Evolutionary conservation across 53 echinoderm and acorn worm species (phyloP).

Genomic region (Patiria pectinifera): DNA sequence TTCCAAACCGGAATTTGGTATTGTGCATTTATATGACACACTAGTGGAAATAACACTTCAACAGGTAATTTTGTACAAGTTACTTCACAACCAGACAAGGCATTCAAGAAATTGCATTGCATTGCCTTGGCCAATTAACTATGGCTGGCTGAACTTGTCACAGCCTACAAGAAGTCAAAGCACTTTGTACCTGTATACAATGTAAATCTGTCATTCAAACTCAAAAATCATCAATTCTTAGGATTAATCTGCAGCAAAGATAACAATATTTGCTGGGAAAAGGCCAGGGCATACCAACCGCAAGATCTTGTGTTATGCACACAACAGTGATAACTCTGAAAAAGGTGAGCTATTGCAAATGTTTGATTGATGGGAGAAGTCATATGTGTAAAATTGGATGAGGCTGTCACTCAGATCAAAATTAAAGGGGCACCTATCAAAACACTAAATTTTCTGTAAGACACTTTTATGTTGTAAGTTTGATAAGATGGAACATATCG

Average conservation of each 20-base stretch:
- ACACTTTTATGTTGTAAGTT: too few species aligned
- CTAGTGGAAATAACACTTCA: background rate
- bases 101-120: background rate
- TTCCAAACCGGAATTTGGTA: background rate
- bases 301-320: slow-evolving; percentile 21
- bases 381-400: slow-evolving; percentile 9
- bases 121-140: background rate
- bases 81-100: slow-evolving; percentile 4
- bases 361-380: slow-evolving; percentile 27
- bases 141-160: background rate
- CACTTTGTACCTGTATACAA: slow-evolving; percentile 23
- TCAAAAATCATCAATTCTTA: background rate
- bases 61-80: background rate
- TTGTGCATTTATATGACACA: slow-evolving; percentile 27
- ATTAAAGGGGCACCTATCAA: background rate
- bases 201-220: slow-evolving; percentile 43
- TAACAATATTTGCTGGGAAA: slow-evolving; percentile 33
- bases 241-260: slow-evolving; percentile 35
- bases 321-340: background rate
- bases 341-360: background rate
- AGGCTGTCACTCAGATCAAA: slow-evolving; percentile 7
- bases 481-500: too few species aligned
- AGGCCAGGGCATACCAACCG: background rate
- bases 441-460: too few species aligned
- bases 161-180: slow-evolving; percentile 22